Base-by-base conservation (phyloP, 1,140 invertebrate genomes). In the Drosophila azteca region DNA sequence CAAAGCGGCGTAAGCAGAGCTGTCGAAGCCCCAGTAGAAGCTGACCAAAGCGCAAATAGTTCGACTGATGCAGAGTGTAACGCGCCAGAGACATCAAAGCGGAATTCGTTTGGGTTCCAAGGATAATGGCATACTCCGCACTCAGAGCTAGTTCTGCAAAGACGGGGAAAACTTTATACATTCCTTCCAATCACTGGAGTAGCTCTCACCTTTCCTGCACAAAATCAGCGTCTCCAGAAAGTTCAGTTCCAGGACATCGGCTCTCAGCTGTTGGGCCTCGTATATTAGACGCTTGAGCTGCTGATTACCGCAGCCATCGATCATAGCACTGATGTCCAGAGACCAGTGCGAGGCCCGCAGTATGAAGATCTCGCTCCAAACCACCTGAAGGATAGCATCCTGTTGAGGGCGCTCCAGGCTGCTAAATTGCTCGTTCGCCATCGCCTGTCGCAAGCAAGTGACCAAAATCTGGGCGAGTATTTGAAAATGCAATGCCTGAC, bases 171-270 rank as follows among this genome's bases (percentile, higher is more conserved):
- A 9, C 17, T 24, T n/a, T 31, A 39, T 9, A 8, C 0, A 35
- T 35, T 35, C 1, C 9, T 11, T 11, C 35, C 11, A 39, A 1
- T 13, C 35, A 1, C 3, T 13, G 9, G 3, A 39, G 9, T 3
- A 9, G 1, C 5, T 0, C 81, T 88, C 84, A 94, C 94, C 94
- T 77, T 92, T 93, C 57, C 94, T 92, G 65, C 94, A 94, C 4
- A 95, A 90, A 17, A 94, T 88, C 11, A 95, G 90, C 2, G 94
- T 95, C 91, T 95, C 95, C 17, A 96, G 69, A 39, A 94, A 90
- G 22, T 93, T 93, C 2, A 95, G 79, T 67, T 95, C 95, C 60
- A 93, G 80, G 9, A 92, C 79, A 64, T 95, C 93, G 9, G 94
- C 92, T 5, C 92, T 91, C 20, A 95, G 60, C 46, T 93, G 79